Base-by-base conservation (phyloP, 37 sponge, comb jelly and placozoan genomes). In the Hormiphora californensis region DNA sequence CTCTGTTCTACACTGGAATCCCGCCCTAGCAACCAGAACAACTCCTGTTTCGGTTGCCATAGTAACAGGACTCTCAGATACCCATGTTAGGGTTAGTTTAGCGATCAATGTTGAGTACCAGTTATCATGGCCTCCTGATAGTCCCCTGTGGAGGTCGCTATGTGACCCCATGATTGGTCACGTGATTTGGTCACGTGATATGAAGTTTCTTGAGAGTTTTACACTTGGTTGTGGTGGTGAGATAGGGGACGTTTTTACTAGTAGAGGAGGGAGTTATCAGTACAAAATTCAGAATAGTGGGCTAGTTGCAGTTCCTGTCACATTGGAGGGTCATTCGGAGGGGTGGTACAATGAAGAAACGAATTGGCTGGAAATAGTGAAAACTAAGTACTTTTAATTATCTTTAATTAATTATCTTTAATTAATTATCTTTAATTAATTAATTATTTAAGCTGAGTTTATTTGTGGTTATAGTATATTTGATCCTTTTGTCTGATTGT, bases 31-130 rank as follows among this genome's bases (percentile, higher is more conserved):
- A 4, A 73, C 81, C 43, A 21, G 17, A n/a, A 21, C 28, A 11
- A 4, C 81, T 28, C 81, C 81, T 41, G 44, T 73, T 28, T 43
- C 39, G 15, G 35, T 22, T 3, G 81, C 81, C 0, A 33, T 73
- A 8, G 81, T 73, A 33, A 73, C 32, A 23, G 81, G 44, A 19
- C 19, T 73, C 0, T 73, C 81, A 39, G 81, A 73, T 46, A 36
- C 81, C 27, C 81, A 73, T 17, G 12, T 41, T 28, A 1, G 81
- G 27, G 81, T 73, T 8, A 33, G 38, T 36, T 73, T 73, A 21
- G 23, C 43, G 9, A 15, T 40, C 3, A 41, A 27, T 39, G 81
- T 41, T 22, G 81, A 43, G 81, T 73, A 73, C 44, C 81, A 73
- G 81, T 1, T 73, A 7, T n/a, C 36, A 11, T 43, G 17, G 23